Evolutionary conservation across 23 tunicate genomes (phyloP), one percentile per base, ranked within the genome.

Genomic region (Halocynthia aurantium): DNA sequence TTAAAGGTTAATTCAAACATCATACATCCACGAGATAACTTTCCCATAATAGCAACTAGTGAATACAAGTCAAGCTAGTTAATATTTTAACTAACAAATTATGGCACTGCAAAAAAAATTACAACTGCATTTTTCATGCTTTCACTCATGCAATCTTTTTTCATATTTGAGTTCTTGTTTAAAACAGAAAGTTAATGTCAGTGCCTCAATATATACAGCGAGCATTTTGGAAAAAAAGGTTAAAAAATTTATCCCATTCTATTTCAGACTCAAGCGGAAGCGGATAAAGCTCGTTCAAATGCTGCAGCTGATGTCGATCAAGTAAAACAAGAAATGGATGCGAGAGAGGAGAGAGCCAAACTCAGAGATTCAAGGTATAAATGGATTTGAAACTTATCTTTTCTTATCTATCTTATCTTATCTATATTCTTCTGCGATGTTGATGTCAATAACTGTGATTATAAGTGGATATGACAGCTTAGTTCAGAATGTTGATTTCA

Each of bases 211-310:
- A 31, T 31, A 31, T 4, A 31, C 44, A 31, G 44, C 44, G 44
- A 31, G 44, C 44, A 31, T 31, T 4, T 31, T 31, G n/a, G n/a
- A n/a, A 31, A 31, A 31, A 31, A 31, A 0, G 44, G 2, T 31
- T 31, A n/a, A 68, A 68, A n/a, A 44, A 22, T 0, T 76, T 22
- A 12, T n/a, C 11, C 70, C n/a, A 72, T 76, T 50, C 67, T 18
- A 15, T 64, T 71, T 8, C 67, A 92, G 98, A 88, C 98, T 22
- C 92, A 92, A 62, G 85, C 82, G 6, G 91, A 74, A 13, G 92
- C 82, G 0, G 85, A 53, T 10, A 58, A 77, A 44, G 57, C 89
- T 82, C 73, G 88, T 66, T 76, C 71, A 1, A 56, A 82, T 22
- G 88, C 86, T 57, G 69, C 78, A 44, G 72, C 79, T n/a, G 92